These are phyloP conservation scores for Uropsilus gracilis DNA, from an alignment of 2,113 vertebrate species.

Conservation along the genomic window DNA sequence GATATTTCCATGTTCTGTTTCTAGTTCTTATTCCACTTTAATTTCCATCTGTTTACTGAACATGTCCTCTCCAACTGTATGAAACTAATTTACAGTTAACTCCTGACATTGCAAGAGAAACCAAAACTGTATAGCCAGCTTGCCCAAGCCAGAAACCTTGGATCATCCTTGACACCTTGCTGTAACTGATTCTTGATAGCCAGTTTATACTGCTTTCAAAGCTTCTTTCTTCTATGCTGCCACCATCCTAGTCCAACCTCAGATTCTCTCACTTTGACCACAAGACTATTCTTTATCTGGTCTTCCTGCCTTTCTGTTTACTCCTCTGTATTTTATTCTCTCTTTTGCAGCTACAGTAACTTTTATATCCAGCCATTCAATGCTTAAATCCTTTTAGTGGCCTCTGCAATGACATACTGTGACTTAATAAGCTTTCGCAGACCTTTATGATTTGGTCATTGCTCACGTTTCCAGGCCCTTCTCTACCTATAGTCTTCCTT, in stretches of 20 bases:
- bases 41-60: not conserved
- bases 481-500: no score
- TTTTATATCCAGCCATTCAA: not conserved
- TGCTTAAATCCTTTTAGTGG: not conserved
- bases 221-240: accelerated
- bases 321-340: not conserved
- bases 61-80: not conserved
- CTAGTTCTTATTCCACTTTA: not conserved
- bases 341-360: not conserved
- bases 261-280: not conserved
- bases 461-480: not conserved
- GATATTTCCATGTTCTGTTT: not conserved
- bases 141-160: not conserved
- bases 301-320: not conserved
- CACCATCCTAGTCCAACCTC: no score
- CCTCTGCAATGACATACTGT: not conserved
- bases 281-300: not conserved
- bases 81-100: not conserved
- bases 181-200: not conserved
- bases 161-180: not conserved
- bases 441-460: not conserved
- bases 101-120: not conserved
- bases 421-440: not conserved
- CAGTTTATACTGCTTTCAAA: not conserved
- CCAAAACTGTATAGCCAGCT: not conserved